phyloP scores from a whole-genome alignment of 2,797 vertebrate species.

The Onychomys torridus region DNA sequence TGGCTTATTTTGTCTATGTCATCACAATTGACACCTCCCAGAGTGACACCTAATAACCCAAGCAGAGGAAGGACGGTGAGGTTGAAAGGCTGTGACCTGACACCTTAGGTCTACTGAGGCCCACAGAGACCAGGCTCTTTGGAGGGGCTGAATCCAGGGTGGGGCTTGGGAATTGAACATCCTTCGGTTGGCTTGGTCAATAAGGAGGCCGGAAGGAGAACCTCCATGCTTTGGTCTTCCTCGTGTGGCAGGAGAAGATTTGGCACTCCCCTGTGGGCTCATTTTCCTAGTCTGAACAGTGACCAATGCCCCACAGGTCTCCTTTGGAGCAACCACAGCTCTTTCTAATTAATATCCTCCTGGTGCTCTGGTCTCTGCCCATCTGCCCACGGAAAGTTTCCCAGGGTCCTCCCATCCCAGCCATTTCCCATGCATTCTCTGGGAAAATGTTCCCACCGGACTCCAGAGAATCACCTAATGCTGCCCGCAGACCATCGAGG shows the following conservation, averaged over 20 bases:
- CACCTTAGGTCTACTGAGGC: not conserved
- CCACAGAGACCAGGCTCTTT: not conserved
- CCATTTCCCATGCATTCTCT: slow-evolving; percentile 66
- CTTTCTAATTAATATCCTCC: not conserved
- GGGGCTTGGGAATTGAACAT: not conserved
- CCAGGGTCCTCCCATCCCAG: slow-evolving; percentile 36
- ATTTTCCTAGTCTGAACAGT: not conserved
- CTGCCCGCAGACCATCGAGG: not conserved
- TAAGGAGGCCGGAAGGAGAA: not conserved
- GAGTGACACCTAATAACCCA: not conserved
- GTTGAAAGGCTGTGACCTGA: not conserved
- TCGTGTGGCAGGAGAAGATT: not conserved
- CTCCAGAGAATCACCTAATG: not conserved
- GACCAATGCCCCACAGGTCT: slow-evolving; percentile 12
- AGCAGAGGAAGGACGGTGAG: not conserved
- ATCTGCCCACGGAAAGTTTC: slow-evolving; percentile 46
- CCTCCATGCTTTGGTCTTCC: not conserved
- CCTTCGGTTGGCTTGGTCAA: not conserved
- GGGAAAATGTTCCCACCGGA: not conserved
- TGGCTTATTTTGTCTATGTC: not conserved
- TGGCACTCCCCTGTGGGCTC: not conserved
- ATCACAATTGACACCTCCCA: not conserved
- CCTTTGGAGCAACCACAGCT: not conserved
- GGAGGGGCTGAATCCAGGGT: not conserved
- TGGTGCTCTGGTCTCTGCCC: not conserved